Percentiles rank a stretch among this genome's conserved stretches.
Evolutionary conservation across 1,140 invertebrate genomes (phyloP).

Genomic region (Apis cerana): DNA sequence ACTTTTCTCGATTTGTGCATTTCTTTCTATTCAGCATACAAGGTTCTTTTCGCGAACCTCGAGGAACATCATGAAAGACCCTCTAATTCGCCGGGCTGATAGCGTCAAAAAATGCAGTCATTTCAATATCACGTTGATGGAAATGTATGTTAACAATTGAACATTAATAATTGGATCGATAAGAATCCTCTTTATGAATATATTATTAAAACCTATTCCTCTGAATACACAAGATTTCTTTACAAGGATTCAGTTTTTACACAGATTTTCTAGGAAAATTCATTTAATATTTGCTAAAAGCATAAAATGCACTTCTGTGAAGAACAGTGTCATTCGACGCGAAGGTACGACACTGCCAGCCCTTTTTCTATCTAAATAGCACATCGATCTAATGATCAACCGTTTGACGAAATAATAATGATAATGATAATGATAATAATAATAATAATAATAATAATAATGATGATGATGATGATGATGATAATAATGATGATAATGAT

Average conservation of each 20-base stretch:
- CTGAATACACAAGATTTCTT: not conserved
- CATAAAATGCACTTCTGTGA: not conserved
- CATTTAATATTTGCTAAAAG: not conserved
- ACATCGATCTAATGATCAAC: slow-evolving; percentile 50
- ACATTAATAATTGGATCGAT: slow-evolving; percentile 1
- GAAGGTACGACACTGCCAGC: slow-evolving; percentile 47
- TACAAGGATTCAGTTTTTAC: not conserved
- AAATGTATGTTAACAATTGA: slow-evolving; percentile 5
- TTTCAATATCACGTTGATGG: not conserved
- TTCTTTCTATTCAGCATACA: not conserved
- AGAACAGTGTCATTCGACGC: not conserved
- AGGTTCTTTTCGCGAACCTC: slow-evolving; percentile 9
- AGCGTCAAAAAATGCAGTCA: not conserved
- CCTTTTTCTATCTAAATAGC: slow-evolving; percentile 39
- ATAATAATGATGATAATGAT: too few relatives aligned
- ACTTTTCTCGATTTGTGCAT: not conserved
- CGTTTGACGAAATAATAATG: slow-evolving; percentile 12
- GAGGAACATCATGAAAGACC: slow-evolving; percentile 18
- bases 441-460: not conserved
- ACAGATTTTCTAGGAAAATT: not conserved
- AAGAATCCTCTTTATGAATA: not conserved
- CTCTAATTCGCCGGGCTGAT: slow-evolving; percentile 16
- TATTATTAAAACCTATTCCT: too few relatives aligned
- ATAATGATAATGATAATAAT: not conserved
- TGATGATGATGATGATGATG: not conserved